Percentiles rank a stretch among this genome's conserved stretches.
Evolutionary conservation across 2,797 vertebrate genomes (phyloP).

Genomic region (Tamandua tetradactyla): DNA sequence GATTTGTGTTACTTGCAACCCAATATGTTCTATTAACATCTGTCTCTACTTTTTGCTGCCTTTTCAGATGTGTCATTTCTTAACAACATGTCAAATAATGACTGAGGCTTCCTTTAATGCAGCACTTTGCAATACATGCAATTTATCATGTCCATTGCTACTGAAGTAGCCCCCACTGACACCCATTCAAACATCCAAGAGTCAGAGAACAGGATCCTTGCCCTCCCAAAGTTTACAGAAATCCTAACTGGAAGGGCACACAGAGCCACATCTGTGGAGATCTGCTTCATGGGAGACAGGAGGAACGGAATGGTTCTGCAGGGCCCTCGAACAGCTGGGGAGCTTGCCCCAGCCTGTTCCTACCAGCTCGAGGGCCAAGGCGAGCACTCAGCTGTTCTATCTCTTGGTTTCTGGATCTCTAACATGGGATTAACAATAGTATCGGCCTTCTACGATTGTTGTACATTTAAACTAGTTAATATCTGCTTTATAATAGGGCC

Average conservation of each 20-base stretch:
- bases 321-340: background rate
- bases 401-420: background rate
- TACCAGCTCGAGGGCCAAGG: background rate
- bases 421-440: background rate
- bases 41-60: accelerated
- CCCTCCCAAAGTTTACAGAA: accelerated
- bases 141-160: background rate
- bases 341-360: background rate
- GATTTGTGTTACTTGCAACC: background rate
- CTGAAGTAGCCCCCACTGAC: background rate
- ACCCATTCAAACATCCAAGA: background rate
- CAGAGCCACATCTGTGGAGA: no score
- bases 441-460: background rate
- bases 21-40: no score
- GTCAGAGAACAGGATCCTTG: background rate
- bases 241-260: background rate
- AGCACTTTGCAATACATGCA: background rate
- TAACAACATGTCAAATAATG: background rate
- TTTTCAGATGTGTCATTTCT: background rate
- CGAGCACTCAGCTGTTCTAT: background rate
- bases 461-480: background rate
- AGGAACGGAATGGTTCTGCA: no score
- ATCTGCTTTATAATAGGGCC: background rate
- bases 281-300: no score
- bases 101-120: no score